Evolutionary conservation across 2,797 vertebrate genomes (phyloP).

Genomic region (Pseudochirops corinnae): DNA sequence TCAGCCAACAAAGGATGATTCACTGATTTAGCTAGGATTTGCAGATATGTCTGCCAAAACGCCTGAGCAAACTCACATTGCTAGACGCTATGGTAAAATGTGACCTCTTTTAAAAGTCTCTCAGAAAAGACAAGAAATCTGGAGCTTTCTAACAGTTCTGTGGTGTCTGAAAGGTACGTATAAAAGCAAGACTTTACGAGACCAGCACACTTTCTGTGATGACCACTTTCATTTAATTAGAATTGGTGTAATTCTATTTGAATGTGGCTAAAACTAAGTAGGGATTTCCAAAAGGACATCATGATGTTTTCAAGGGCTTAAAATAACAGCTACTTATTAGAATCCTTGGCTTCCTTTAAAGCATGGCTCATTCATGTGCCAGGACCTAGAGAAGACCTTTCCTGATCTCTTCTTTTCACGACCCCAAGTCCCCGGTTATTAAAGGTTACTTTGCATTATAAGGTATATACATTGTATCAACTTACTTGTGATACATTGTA

Average conservation of each 20-base stretch:
- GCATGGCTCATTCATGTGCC: background rate
- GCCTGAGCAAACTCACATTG: constrained; percentile 87
- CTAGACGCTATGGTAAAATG: constrained; percentile 88
- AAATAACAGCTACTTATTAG: constrained; percentile 56
- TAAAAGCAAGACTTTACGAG: constrained; percentile 75
- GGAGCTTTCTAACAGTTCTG: constrained; percentile 82
- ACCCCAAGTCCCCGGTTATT: background rate
- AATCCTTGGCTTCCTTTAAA: background rate
- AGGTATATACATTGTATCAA: background rate
- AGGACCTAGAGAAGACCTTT: background rate
- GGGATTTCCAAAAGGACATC: constrained; percentile 49
- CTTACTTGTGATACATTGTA: background rate
- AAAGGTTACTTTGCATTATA: background rate
- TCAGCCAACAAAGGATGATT: constrained; percentile 87
- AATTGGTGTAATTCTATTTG: constrained; percentile 66
- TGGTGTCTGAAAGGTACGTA: constrained; percentile 80
- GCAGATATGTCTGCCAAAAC: constrained; percentile 85
- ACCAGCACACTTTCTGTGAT: constrained; percentile 62
- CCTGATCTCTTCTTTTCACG: background rate
- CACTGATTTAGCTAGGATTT: constrained; percentile 85
- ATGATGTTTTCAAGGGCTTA: constrained; percentile 60
- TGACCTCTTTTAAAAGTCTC: constrained; percentile 87
- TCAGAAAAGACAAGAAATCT: constrained; percentile 85
- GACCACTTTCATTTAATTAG: constrained; percentile 78
- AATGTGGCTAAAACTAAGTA: constrained; percentile 45